Evolutionary conservation across 2,113 vertebrate species (phyloP), one percentile per base, ranked within the genome.

Genomic region (Crotalus tigris): DNA sequence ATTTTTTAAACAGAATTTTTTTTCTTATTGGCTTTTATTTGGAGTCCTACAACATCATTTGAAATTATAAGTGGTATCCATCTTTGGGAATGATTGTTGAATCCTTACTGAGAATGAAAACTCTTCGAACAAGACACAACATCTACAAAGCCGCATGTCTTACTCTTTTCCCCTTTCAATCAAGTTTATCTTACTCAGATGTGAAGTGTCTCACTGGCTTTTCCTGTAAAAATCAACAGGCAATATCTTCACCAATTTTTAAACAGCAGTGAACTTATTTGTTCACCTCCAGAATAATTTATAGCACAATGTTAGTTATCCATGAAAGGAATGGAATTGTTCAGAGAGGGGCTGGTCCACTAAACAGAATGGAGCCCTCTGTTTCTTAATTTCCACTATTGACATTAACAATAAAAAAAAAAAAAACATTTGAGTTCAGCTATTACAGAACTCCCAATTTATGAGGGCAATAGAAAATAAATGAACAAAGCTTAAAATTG

Each of bases 331-430:
- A 21, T 93, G 88, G 95, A 94, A 57, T 46, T 24, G 91, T n/a
- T 59, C 11, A n/a, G 19, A 24, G n/a, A 44, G 13, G 11, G 3
- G 85, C 11, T 93, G n/a, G 81, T 93, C 44, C 89, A 0, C 0
- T 69, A 0, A 3, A 94, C 61, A 51, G 1, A 64, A 26, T 13
- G 26, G 23, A 61, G 24, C 0, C 15, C 49, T 44, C 89, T 7
- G 46, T 89, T 5, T 90, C 81, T 2, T 57, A 0, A 49, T 11
- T 88, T 94, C 94, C 24, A n/a, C 6, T 4, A 0, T 54, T 39
- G 10, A 2, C 92, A 3, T 81, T 88, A 91, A 81, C 23, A 85
- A 90, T 7, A 90, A 29, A 29, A 93, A 95, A 29, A 29, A 93
- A 95, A 0, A 88, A 93, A 94, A 0, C 11, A 69, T 4, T 95